Conservation (phyloP, 2,888 invertebrate species). For the Mayetiola destructor region DNA sequence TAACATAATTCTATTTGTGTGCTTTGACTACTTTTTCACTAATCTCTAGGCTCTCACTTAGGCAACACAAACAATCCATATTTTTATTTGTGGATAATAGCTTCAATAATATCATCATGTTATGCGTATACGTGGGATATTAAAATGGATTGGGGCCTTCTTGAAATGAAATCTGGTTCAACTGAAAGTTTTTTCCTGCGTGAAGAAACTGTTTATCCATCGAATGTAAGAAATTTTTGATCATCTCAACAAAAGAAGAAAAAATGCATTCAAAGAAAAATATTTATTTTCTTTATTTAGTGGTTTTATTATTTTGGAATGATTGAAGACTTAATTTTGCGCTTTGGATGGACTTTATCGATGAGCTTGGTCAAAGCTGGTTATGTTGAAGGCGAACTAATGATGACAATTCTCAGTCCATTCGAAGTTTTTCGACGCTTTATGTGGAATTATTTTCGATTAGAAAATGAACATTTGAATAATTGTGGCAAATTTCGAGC, state of each 20-base stretch:
- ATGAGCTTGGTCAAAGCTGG: conserved; percentile 52
- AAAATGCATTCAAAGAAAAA: background rate
- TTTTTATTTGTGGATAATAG: conserved; percentile 54
- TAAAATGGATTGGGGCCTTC: conserved; percentile 78
- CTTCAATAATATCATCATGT: conserved; percentile 52
- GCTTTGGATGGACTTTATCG: conserved; percentile 65
- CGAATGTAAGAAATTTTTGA: conserved; percentile 40
- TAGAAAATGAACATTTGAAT: conserved; percentile 80
- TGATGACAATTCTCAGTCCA: conserved; percentile 49
- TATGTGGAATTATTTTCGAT: conserved; percentile 79
- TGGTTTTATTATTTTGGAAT: conserved; percentile 74
- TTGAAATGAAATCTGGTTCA: conserved; percentile 61
- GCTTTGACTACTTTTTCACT: background rate
- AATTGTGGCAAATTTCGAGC: conserved; percentile 82
- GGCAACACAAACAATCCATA: conserved; percentile 43
- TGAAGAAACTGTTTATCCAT: conserved; percentile 67
- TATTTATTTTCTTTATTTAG: conserved; percentile 28
- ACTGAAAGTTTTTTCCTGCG: conserved; percentile 51
- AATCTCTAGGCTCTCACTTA: background rate
- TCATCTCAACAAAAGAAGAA: background rate
- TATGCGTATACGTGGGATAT: conserved; percentile 79
- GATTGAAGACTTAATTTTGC: conserved; percentile 59
- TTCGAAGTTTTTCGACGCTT: conserved; percentile 60
- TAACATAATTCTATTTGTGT: background rate
- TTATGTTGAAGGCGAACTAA: conserved; percentile 47